Evolutionary conservation across 2,888 invertebrate species (phyloP).

Genomic region (Drosophila niveifrons): DNA sequence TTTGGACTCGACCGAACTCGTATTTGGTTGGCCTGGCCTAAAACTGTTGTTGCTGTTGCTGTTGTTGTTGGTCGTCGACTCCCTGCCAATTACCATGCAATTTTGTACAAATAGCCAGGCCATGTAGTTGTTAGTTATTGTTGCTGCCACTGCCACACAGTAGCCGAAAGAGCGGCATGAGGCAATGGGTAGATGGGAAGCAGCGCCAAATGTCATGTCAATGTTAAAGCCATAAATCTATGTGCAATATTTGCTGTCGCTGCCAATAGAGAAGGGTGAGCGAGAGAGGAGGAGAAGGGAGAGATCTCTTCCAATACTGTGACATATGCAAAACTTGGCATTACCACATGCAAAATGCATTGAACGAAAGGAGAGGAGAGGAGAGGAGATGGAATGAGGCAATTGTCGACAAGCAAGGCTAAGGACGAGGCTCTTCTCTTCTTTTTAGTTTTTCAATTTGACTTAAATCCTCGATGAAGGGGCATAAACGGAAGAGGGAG

Average conservation of each 20-base stretch:
- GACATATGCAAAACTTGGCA: constrained; percentile 63
- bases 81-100: constrained; percentile 59
- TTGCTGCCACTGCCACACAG: constrained; percentile 24
- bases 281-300: background rate
- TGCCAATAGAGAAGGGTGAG: constrained; percentile 42
- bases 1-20: constrained; percentile 6
- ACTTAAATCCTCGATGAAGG: background rate
- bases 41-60: constrained; percentile 6
- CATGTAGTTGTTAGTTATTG: constrained; percentile 30
- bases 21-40: constrained; percentile 18
- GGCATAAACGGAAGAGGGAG: background rate
- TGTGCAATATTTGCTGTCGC: constrained; percentile 58
- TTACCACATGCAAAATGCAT: constrained; percentile 52
- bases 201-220: constrained; percentile 68
- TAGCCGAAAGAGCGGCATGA: constrained; percentile 9
- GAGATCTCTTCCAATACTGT: background rate
- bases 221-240: constrained; percentile 70
- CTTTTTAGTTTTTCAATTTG: constrained; percentile 40
- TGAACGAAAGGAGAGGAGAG: background rate
- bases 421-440: constrained; percentile 19
- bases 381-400: constrained; percentile 15
- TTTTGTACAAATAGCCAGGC: constrained; percentile 52
- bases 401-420: constrained; percentile 29
- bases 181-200: no score
- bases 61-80: constrained; percentile 8